Base-by-base conservation (phyloP, 1,140 invertebrate species). In the Stegodyphus dumicola region DNA sequence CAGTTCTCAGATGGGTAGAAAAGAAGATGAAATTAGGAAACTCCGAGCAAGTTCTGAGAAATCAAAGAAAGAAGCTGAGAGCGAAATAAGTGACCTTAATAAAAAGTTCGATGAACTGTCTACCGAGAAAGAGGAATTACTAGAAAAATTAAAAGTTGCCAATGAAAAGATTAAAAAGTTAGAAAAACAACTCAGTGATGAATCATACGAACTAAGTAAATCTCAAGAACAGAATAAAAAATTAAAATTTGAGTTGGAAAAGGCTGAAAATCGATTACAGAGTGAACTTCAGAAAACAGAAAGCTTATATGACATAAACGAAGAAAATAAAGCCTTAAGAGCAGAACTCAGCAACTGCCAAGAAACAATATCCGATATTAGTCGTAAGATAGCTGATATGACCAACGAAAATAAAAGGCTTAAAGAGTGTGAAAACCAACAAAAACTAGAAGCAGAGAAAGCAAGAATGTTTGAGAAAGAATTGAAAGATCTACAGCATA, bases 21-120 rank as follows among this genome's bases (percentile, higher is more conserved):
- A 78, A 73, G 84, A 86, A 11, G 84, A 86, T 17, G 84, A 86
- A 73, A 78, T 86, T 6, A 71, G 67, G 65, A 86, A 71, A 53
- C 10, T 78, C 5, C 53, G 33, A 51, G 15, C n/a, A 17, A 78
- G 48, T 53, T 33, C 49, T 9, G 66, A 69, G 66, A 69, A 77
- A 51, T 52, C 54, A 6, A 60, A 73, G 65, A 56, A 17, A 6
- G 69, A 86, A 13, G 15, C 15, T n/a, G 64, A 95, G 86, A 92
- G 92, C 70, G 94, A 95, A 89, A 93, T 95, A 48, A 92, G 93
- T n/a, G 93, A 94, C 89, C 89, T 96, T 81, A 93, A 94, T 87
- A 93, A 96, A 88, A 93, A 96, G 91, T 90, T 95, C 5, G 93
- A 94, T 88, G 90, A 89, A 9, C 88, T 89, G 79, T 90, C 91